phyloP scores from a whole-genome alignment of 1,140 invertebrate genomes.

The Adoxophyes honmai region DNA sequence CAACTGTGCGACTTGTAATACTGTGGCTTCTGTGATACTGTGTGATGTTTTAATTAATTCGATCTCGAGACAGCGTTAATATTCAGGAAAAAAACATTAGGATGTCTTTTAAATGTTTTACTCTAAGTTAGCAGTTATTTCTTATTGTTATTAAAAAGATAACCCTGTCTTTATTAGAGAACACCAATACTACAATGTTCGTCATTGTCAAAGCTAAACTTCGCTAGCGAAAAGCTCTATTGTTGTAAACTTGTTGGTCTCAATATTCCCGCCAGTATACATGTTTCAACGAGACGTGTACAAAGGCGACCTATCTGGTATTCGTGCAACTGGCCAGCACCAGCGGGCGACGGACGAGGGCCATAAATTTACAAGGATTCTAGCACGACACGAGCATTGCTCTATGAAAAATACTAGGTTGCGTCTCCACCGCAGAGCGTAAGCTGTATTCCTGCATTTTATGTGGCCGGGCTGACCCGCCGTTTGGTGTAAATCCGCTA shows the following conservation, averaged over 20 bases:
- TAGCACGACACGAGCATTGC: conserved; percentile 52
- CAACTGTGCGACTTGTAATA: too few species aligned
- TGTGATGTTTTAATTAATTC: too few species aligned
- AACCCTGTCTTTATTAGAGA: too few species aligned
- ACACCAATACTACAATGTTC: too few species aligned
- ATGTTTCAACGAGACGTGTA: conserved; percentile 37
- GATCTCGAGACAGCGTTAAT: too few species aligned
- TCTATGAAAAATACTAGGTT: conserved; percentile 59
- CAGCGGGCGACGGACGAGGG: conserved; percentile 31
- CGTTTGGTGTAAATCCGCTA: conserved; percentile 1
- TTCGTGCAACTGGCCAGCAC: conserved; percentile 52
- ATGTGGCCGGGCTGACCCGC: not conserved
- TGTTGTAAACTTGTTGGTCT: not conserved
- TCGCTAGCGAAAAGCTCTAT: not conserved
- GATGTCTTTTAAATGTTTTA: too few species aligned
- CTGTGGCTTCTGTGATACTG: too few species aligned
- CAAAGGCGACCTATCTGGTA: conserved; percentile 40
- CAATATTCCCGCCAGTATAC: conserved; percentile 20
- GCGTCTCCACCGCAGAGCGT: conserved; percentile 19
- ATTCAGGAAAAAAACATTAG: too few species aligned
- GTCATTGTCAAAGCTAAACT: not conserved
- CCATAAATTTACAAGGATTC: conserved; percentile 71
- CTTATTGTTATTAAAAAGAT: too few species aligned
- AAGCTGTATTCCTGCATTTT: conserved; percentile 13
- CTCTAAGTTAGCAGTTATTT: too few species aligned